Conservation (phyloP, 1,140 invertebrate genomes). For the Olivierus martensii region DNA sequence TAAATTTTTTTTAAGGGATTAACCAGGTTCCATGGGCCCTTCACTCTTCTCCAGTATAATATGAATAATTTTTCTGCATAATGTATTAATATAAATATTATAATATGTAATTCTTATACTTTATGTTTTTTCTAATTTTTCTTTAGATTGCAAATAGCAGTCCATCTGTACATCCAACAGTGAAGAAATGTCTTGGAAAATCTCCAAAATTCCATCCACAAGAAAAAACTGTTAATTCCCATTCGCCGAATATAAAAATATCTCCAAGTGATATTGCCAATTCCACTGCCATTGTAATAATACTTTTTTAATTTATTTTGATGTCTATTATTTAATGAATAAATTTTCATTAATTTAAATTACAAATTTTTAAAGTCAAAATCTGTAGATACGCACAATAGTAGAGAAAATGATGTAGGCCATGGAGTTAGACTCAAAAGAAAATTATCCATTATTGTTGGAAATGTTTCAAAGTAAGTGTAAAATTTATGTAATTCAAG, state of each 20-base stretch:
- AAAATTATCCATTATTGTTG: conserved; percentile 44
- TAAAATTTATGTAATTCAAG: not conserved
- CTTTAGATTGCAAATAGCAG: not conserved
- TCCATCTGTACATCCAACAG: conserved; percentile 28
- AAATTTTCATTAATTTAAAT: no score
- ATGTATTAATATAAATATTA: no score
- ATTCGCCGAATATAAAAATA: conserved; percentile 19
- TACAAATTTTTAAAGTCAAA: conserved; percentile 19
- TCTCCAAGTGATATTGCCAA: conserved; percentile 6
- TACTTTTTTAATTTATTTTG: no score
- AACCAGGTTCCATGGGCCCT: no score
- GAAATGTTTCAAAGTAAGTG: conserved; percentile 66
- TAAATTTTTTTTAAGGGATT: no score
- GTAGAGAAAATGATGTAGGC: not conserved
- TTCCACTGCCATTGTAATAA: no score
- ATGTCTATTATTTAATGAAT: no score
- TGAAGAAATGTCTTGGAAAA: conserved; percentile 27
- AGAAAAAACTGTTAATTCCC: conserved; percentile 7
- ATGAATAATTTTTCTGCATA: no score
- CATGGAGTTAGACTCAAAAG: conserved; percentile 3
- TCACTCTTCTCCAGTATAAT: no score
- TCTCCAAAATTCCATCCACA: conserved; percentile 11
- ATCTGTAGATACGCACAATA: not conserved
- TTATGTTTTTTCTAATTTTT: no score
- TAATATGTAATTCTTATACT: no score